phyloP scores from a whole-genome alignment of 2,113 vertebrate genomes.

The Emberiza fucata region DNA sequence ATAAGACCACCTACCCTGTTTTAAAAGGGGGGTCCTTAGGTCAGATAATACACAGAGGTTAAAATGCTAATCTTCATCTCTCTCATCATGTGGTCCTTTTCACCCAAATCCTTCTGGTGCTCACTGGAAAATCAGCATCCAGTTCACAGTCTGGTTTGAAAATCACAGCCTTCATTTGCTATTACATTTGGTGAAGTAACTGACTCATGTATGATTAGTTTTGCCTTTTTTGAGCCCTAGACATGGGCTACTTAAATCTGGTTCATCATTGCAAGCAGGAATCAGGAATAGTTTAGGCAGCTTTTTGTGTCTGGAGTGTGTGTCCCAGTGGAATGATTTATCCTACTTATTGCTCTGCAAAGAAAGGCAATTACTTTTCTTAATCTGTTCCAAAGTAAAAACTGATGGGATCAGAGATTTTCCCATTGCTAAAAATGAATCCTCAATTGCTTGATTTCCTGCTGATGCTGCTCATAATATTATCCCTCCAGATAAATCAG shows the following conservation, averaged over 20 bases:
- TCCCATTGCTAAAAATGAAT: neutral
- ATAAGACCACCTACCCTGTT: neutral
- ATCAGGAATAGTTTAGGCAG: neutral
- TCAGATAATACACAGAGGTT: neutral
- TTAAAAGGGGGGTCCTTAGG: neutral
- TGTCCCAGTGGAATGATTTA: neutral
- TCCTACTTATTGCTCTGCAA: neutral
- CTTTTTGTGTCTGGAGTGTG: neutral
- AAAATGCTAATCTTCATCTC: neutral
- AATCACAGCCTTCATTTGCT: neutral
- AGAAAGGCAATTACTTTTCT: neutral
- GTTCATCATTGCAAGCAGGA: neutral
- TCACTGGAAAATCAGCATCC: neutral
- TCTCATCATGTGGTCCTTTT: neutral
- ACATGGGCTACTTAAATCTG: neutral
- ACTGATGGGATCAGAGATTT: neutral
- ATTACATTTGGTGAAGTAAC: neutral
- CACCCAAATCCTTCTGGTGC: accelerated
- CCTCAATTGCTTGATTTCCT: neutral
- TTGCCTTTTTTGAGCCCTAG: neutral
- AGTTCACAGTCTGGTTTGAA: neutral
- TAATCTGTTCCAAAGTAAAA: neutral
- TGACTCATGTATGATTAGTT: neutral
- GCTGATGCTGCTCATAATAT: neutral
- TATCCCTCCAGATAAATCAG: neutral